A percentile compares a stretch with the other conserved stretches of the same genome.
phyloP scores from a whole-genome alignment of 2,888 invertebrate species.

The Andrena camellia region DNA sequence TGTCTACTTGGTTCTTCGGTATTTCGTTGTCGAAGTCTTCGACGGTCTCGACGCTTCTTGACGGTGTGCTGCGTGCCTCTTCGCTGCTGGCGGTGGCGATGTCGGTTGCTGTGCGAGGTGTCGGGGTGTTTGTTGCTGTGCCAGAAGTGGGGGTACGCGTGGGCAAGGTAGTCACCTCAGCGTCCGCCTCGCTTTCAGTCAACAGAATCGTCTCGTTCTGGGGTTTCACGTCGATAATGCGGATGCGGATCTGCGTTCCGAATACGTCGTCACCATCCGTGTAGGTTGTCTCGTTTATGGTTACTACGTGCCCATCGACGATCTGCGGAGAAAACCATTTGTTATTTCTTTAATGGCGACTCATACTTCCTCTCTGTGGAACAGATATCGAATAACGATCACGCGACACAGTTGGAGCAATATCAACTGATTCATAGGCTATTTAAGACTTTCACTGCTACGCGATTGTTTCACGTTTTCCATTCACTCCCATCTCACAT shows the following conservation, averaged over 20 bases:
- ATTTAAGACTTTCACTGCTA: too few species aligned
- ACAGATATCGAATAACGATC: neutral
- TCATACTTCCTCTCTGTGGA: neutral
- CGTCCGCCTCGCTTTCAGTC: conserved; percentile 55
- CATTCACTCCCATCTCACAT: too few species aligned
- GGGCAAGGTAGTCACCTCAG: conserved; percentile 55
- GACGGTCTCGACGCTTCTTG: conserved; percentile 80
- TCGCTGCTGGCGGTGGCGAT: conserved; percentile 14
- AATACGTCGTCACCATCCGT: conserved; percentile 83
- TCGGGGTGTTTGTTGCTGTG: too few species aligned
- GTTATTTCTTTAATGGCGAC: neutral
- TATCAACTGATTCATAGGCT: too few species aligned
- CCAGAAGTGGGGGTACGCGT: neutral
- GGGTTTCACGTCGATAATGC: conserved; percentile 85
- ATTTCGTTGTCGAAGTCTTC: conserved; percentile 84
- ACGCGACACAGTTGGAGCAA: neutral
- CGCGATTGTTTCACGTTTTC: too few species aligned
- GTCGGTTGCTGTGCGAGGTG: too few species aligned
- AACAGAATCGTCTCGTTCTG: conserved; percentile 72
- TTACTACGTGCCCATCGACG: conserved; percentile 86
- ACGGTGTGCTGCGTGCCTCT: conserved; percentile 66
- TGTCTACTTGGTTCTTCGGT: conserved; percentile 78
- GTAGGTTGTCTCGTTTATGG: conserved; percentile 87
- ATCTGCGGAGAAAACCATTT: conserved; percentile 80
- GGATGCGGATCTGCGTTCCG: conserved; percentile 84